Evolutionary conservation across 2,113 vertebrate genomes (phyloP).

Genomic region (Oostethus manadensis): DNA sequence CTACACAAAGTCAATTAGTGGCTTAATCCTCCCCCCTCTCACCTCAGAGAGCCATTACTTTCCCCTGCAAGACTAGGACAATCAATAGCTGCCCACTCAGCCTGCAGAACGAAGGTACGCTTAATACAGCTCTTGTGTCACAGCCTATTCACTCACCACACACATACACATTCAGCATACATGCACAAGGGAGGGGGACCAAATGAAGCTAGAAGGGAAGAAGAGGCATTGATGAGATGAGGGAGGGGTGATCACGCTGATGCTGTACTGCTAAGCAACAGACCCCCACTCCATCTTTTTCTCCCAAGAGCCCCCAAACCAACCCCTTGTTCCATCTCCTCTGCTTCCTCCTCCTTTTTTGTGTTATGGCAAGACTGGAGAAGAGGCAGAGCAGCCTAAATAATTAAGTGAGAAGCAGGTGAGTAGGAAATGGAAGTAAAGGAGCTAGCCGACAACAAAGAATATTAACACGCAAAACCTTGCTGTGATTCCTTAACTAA

Average conservation of each 20-base stretch:
- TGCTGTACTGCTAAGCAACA: conserved; percentile 53
- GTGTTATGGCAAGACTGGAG: conserved; percentile 40
- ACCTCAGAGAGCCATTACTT: conserved; percentile 76
- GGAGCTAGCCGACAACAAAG: conserved; percentile 6
- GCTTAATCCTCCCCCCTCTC: conserved; percentile 72
- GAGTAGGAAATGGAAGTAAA: conserved; percentile 44
- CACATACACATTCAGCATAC: conserved; percentile 20
- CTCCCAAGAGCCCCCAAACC: neutral
- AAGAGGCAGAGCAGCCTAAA: conserved; percentile 60
- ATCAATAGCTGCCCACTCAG: conserved; percentile 83
- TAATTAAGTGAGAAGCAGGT: conserved; percentile 65
- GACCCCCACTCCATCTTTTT: conserved; percentile 31
- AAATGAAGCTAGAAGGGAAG: conserved; percentile 38
- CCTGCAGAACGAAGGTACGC: conserved; percentile 72
- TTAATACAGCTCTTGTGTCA: conserved; percentile 81
- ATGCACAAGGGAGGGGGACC: conserved; percentile 35
- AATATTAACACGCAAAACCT: conserved; percentile 1
- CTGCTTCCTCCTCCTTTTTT: conserved; percentile 34
- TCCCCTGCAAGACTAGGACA: conserved; percentile 72
- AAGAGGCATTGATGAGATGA: conserved; percentile 12
- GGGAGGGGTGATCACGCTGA: conserved; percentile 28
- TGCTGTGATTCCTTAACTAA: conserved; percentile 8
- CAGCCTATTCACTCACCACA: conserved; percentile 71
- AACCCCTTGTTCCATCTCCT: conserved; percentile 8
- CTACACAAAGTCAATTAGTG: conserved; percentile 84